A percentile compares a stretch with the other conserved stretches of the same genome.
Conservation (phyloP, 1,140 invertebrate genomes). For the Conus betulinus region DNA sequence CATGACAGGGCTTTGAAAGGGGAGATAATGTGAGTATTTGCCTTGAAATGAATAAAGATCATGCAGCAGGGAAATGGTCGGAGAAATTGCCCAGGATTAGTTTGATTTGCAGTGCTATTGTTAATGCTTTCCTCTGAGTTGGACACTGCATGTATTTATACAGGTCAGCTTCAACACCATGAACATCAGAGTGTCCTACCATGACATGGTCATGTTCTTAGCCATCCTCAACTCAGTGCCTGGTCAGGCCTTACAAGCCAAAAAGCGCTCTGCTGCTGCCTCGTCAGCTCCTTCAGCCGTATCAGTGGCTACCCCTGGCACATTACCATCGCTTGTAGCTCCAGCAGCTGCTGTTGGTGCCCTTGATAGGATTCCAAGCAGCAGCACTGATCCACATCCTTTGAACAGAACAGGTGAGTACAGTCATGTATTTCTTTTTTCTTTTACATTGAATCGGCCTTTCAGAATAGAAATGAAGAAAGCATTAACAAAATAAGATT, state of each 20-base stretch:
- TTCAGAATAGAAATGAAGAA: no score
- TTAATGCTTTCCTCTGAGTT: no score
- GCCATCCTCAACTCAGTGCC: constrained; percentile 89
- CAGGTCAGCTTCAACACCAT: constrained; percentile 76
- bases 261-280: constrained; percentile 33
- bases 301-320: background rate
- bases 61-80: no score
- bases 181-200: constrained; percentile 92
- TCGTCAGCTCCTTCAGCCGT: background rate
- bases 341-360: background rate
- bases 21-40: no score
- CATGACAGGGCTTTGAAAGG: no score
- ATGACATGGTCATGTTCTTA: constrained; percentile 94
- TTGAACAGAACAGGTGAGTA: background rate
- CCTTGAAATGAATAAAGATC: no score
- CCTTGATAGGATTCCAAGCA: background rate
- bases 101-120: no score
- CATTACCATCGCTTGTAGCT: background rate
- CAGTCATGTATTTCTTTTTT: background rate
- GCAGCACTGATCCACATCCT: background rate
- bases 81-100: no score
- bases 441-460: no score
- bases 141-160: background rate
- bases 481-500: no score
- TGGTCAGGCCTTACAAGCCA: constrained; percentile 70